Conservation (phyloP, 1,140 invertebrate species). For the Rhynchophorus ferrugineus region DNA sequence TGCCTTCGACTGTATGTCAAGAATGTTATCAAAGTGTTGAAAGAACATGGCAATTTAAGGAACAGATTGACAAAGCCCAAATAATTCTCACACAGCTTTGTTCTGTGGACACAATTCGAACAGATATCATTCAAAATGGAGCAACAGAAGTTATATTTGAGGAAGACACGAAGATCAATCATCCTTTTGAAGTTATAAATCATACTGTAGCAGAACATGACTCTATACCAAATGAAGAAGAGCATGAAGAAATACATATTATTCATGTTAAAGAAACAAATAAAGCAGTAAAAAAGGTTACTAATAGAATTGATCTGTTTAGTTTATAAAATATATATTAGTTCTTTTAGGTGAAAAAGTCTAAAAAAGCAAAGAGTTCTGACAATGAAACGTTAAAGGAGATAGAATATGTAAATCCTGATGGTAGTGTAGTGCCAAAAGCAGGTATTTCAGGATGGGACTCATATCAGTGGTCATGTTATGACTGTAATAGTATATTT, state of each 20-base stretch:
- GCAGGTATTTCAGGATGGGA: slow-evolving; percentile 38
- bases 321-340: neutral
- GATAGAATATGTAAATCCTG: slow-evolving; percentile 33
- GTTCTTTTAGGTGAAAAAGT: slow-evolving; percentile 7
- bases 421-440: slow-evolving; percentile 34
- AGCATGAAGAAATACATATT: neutral
- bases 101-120: neutral
- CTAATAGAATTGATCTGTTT: neutral
- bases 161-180: neutral
- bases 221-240: neutral
- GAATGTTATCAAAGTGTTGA: slow-evolving; percentile 35
- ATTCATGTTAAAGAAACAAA: neutral
- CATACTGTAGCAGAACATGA: neutral
- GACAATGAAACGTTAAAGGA: slow-evolving; percentile 16
- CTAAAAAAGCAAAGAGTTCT: neutral
- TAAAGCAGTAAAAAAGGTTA: neutral
- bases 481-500: slow-evolving; percentile 47
- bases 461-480: slow-evolving; percentile 51
- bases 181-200: neutral
- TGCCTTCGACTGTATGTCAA: slow-evolving; percentile 32
- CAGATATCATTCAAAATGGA: neutral
- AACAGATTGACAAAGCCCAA: slow-evolving; percentile 36
- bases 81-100: slow-evolving; percentile 24
- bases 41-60: slow-evolving; percentile 34
- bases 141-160: neutral